Percentiles rank a stretch among this genome's conserved stretches.
phyloP scores from a whole-genome alignment of 1,140 invertebrate genomes.

The Plectus sambesii region DNA sequence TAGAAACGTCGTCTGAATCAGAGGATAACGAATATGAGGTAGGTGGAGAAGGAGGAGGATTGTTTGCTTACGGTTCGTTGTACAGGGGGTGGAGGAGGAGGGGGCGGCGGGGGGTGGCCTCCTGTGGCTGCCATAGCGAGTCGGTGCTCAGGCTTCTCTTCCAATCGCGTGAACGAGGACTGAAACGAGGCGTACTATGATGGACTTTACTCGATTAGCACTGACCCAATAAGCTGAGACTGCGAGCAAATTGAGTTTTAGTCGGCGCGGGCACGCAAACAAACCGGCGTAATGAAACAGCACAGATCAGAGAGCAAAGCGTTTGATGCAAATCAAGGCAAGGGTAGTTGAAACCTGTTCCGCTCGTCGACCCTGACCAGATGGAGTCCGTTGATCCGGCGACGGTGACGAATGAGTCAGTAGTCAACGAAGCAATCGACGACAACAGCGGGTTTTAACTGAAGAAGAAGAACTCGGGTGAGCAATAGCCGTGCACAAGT shows the following conservation, averaged over 20 bases:
- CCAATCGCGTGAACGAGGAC: slow-evolving; percentile 13
- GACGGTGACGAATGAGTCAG: no score
- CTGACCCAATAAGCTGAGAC: slow-evolving; percentile 6
- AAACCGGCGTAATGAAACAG: no score
- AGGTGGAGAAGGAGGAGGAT: background rate
- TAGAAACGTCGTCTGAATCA: slow-evolving; percentile 24
- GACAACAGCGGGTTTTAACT: slow-evolving; percentile 5
- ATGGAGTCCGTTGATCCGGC: no score
- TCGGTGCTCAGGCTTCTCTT: slow-evolving; percentile 1
- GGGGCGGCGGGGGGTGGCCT: slow-evolving; percentile 23
- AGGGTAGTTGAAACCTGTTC: no score
- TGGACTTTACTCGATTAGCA: slow-evolving; percentile 10
- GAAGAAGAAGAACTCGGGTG: background rate
- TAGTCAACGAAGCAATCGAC: background rate
- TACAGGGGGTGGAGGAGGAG: slow-evolving; percentile 30
- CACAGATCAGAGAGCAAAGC: no score
- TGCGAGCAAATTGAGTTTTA: background rate
- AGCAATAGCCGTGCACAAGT: background rate
- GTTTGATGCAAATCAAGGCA: no score
- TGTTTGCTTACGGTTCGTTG: slow-evolving; percentile 17
- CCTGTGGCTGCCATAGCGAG: background rate
- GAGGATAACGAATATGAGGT: background rate
- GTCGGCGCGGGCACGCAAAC: background rate
- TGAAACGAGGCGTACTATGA: no score
- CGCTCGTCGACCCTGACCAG: no score